Conservation (phyloP, 2,113 vertebrate genomes). For the Brachirus orientalis region DNA sequence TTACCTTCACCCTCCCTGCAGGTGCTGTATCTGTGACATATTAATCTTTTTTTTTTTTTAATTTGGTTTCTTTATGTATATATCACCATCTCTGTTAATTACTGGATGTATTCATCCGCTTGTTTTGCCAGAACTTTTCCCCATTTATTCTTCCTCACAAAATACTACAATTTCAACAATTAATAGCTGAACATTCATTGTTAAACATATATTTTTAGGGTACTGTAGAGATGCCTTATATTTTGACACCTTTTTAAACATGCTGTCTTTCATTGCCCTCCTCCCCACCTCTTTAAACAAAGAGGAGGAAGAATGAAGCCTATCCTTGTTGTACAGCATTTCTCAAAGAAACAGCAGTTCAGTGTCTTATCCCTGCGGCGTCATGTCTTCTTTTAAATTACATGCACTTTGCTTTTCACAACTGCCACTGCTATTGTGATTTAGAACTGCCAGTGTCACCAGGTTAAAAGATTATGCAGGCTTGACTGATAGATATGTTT, state of each 20-base stretch:
- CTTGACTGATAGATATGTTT: constrained; percentile 37
- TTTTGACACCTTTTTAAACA: neutral
- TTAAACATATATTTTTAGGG: too few relatives aligned
- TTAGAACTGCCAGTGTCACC: constrained; percentile 14
- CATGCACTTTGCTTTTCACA: constrained; percentile 41
- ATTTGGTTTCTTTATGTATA: neutral
- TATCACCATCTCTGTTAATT: neutral
- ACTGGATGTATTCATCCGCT: too few relatives aligned
- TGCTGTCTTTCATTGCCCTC: neutral
- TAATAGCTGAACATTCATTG: too few relatives aligned
- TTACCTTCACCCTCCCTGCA: constrained; percentile 96
- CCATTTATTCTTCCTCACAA: too few relatives aligned
- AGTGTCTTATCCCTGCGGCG: constrained; percentile 22
- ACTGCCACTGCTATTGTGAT: constrained; percentile 33
- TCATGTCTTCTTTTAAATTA: constrained; percentile 36
- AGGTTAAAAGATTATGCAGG: constrained; percentile 50
- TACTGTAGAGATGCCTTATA: too few relatives aligned
- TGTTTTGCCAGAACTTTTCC: too few relatives aligned
- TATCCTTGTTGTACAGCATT: constrained; percentile 7
- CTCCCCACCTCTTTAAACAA: neutral
- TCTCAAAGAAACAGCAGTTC: constrained; percentile 23
- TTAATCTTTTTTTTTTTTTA: too few relatives aligned
- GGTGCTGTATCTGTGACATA: constrained; percentile 83
- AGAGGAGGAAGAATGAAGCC: constrained; percentile 8
- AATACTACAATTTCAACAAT: too few relatives aligned